Evolutionary conservation across 2,113 vertebrate species (phyloP), one percentile per base, ranked within the genome.

Genomic region (Solea senegalensis): DNA sequence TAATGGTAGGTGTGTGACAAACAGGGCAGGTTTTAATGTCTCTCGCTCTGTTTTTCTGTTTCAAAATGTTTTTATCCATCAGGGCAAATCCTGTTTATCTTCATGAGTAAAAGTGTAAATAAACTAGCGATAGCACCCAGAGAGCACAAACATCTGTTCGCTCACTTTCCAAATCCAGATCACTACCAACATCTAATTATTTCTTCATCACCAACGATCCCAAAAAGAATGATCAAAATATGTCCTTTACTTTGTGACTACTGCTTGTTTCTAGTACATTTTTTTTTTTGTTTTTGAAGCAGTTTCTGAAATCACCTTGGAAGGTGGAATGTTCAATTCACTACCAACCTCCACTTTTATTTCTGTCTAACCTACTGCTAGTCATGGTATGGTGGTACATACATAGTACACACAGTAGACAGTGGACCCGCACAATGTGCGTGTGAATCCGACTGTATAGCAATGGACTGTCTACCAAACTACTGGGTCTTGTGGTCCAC

Each of bases 381-480:
- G 64, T 63, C 71, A 12, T 16, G 39, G 63, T 7, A 16, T 61
- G 56, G 46, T 3, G 8, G 15, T 54, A 43, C 5, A 34, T 44
- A 14, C 49, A 51, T 27, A 16, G 14, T 50, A 12, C 7, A 53
- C 51, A 66, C 14, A 63, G 48, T 43, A 13, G 46, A 49, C 44
- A 50, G 52, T 51, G 61, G 59, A 74, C 65, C 72, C 50, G 64
- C 75, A 39, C 78, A 67, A 79, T 72, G 60, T 63, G 77, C 64
- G 64, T 73, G 74, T 75, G 50, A 65, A 69, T 83, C 80, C 65
- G 55, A 70, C 75, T 78, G 78, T 73, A 75, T 53, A 49, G 72
- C 82, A 83, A 74, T 79, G 69, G 65, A 61, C 72, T 80, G 62
- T 73, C 72, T 68, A 73, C 82, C 64, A 57, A 14, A 73, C 78